Evolutionary conservation across 53 echinoderm and acorn worm species (phyloP).

Genomic region (Hippasteria phrygiana): DNA sequence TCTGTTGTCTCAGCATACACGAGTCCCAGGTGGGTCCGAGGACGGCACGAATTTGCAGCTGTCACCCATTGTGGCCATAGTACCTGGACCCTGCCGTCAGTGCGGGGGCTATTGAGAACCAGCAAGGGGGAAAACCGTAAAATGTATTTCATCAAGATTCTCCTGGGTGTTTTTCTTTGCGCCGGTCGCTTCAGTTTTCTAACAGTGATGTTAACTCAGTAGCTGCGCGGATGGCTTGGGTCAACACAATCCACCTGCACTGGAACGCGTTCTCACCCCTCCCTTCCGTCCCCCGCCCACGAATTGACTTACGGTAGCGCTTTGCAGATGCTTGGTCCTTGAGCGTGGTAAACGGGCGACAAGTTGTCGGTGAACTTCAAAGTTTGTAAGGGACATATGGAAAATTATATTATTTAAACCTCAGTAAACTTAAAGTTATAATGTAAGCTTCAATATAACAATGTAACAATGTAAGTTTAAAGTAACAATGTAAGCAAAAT

Average conservation of each 20-base stretch:
- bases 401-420: no score
- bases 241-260: slow-evolving; percentile 56
- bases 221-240: neutral
- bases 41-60: slow-evolving; percentile 7
- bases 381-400: no score
- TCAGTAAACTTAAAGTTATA: neutral
- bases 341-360: neutral
- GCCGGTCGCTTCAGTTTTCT: neutral
- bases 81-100: neutral
- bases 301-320: neutral
- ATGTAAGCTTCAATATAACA: neutral
- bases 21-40: neutral
- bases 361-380: neutral
- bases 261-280: neutral
- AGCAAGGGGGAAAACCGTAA: neutral
- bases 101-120: neutral
- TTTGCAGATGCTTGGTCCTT: neutral
- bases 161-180: neutral
- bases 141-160: no score
- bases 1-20: slow-evolving; percentile 38
- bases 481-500: no score
- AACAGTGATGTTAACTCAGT: slow-evolving; percentile 24
- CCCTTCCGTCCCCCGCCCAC: slow-evolving; percentile 1
- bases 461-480: no score
- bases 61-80: neutral